Percentiles rank a stretch among this genome's conserved stretches.
These are phyloP conservation scores for Lophotis ruficrista DNA, from an alignment of 2,113 vertebrate species.

Conservation along the genomic window DNA sequence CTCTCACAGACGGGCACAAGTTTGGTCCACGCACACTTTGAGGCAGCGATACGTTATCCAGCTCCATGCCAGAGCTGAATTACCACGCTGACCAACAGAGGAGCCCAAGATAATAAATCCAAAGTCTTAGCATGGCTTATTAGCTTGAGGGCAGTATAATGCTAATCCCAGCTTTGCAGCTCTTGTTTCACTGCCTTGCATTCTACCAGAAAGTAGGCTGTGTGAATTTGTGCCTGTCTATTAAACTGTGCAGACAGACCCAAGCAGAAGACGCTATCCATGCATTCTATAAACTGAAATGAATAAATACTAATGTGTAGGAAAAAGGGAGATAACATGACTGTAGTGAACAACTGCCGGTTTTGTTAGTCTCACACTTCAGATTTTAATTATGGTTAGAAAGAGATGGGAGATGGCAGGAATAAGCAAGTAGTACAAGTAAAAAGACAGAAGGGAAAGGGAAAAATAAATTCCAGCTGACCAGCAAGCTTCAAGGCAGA, in stretches of 20 bases:
- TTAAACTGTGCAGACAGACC: neutral
- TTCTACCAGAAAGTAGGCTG: neutral
- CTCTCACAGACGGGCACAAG: neutral
- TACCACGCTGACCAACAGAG: neutral
- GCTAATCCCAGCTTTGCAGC: constrained; percentile 2
- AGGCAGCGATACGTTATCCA: neutral
- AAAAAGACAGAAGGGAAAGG: neutral
- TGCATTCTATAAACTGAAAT: neutral
- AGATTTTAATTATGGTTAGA: neutral
- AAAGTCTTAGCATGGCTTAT: neutral
- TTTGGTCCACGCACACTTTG: neutral
- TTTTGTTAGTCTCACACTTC: neutral
- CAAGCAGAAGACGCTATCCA: neutral
- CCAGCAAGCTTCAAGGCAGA: neutral
- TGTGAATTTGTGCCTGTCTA: neutral
- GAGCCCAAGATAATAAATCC: neutral
- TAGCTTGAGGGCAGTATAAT: neutral
- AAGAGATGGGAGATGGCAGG: neutral
- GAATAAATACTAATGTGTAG: neutral
- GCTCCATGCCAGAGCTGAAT: neutral
- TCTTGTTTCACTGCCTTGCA: neutral
- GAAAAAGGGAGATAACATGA: neutral
- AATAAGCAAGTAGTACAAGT: neutral
- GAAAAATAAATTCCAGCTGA: neutral
- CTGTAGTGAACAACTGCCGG: neutral